These are phyloP conservation scores for Steinernema feltiae DNA, from an alignment of 1,140 invertebrate genomes.

Conservation along the genomic window DNA sequence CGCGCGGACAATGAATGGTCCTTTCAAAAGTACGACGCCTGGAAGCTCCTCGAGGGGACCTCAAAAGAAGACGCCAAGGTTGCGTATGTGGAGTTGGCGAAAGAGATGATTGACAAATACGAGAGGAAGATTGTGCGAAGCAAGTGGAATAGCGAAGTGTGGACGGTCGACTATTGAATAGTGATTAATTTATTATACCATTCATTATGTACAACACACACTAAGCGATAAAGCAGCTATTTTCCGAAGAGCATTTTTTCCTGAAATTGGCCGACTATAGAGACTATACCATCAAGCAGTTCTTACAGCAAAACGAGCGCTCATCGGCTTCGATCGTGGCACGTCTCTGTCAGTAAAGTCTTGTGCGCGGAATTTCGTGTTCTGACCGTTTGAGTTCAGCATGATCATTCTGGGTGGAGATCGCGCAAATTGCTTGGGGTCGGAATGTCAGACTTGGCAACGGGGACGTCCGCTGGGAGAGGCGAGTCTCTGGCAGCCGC, in stretches of 20 bases:
- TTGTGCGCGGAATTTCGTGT: background rate
- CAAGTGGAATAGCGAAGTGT: conserved; percentile 40
- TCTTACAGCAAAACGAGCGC: background rate
- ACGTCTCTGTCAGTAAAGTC: background rate
- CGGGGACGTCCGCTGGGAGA: background rate
- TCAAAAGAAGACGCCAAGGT: conserved; percentile 16
- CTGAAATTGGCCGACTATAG: too few relatives aligned
- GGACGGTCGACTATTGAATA: conserved; percentile 36
- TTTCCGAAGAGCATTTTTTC: too few relatives aligned
- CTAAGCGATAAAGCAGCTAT: too few relatives aligned
- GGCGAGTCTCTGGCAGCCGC: background rate
- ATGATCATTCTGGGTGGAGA: background rate
- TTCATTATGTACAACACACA: background rate
- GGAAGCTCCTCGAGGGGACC: conserved; percentile 27
- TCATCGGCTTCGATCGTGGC: background rate
- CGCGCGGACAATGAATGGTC: background rate
- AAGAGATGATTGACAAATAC: conserved; percentile 38
- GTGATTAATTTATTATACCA: background rate
- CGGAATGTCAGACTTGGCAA: background rate
- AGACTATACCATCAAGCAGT: too few relatives aligned
- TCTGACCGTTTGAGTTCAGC: background rate
- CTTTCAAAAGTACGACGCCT: conserved; percentile 28
- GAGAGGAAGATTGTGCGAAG: conserved; percentile 28
- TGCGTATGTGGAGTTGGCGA: conserved; percentile 27
- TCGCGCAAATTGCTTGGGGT: background rate